Evolutionary conservation across 2,888 invertebrate genomes (phyloP), one percentile per base, ranked within the genome.

Genomic region (Scaptodrosophila latifasciaeformis): DNA sequence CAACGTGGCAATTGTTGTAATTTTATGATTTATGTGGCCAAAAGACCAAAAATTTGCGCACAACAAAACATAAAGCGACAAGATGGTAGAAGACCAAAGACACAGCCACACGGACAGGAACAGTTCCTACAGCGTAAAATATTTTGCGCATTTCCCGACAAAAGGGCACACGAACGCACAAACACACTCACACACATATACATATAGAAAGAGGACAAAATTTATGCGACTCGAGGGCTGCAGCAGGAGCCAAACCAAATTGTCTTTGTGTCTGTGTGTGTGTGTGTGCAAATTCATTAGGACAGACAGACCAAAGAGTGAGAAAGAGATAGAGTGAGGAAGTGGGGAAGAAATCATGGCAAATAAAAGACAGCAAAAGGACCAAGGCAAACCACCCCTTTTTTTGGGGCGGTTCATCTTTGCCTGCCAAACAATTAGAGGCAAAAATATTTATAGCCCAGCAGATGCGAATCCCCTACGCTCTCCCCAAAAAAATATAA

Each of bases 271-370:
- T 24, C 4, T 24, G 3, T 24, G 24, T 24, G 70, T 56, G 77
- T 69, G 67, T 77, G 74, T 70, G 69, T 62, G 70, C 70, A 74
- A 77, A 71, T 71, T 71, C 71, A 71, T 71, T 71, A 71, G 65
- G 75, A 77, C 65, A 47, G 54, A 46, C 49, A 39, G 49, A 59
- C 39, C 30, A 37, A 19, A 24, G 24, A 3, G 7, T 4, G 34
- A 3, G 5, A 10, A 34, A 10, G n/a, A 34, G 3, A 34, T 10
- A 7, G n/a, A 34, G 34, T 5, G 4, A 24, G 24, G 24, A 3
- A 7, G 24, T 7, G 7, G 24, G 24, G 4, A 24, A 7, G 24
- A 24, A n/a, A n/a, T n/a, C n/a, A n/a, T n/a, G n/a, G n/a, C n/a
- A n/a, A n/a, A n/a, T n/a, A n/a, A n/a, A n/a, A n/a, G n/a, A n/a